phyloP scores from a whole-genome alignment of 2,888 invertebrate species.

The Automeris io region DNA sequence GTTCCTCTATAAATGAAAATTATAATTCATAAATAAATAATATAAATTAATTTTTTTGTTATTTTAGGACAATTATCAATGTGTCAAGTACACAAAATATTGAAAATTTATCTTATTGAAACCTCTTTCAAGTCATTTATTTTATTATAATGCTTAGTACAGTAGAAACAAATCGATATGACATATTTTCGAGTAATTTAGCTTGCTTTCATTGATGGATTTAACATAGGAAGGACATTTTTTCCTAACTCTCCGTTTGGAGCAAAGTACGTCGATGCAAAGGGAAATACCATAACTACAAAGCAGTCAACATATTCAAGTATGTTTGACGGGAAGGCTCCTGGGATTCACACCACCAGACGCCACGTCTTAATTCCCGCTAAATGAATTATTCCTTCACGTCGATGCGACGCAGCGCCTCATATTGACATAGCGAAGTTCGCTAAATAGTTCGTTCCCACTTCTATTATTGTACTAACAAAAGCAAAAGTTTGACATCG shows the following conservation, averaged over 20 bases:
- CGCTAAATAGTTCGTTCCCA: conserved; percentile 72
- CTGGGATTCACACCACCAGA: conserved; percentile 36
- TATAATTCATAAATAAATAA: no score
- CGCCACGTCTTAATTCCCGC: conserved; percentile 52
- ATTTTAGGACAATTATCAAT: no score
- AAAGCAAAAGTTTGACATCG: conserved; percentile 55
- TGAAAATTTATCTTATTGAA: no score
- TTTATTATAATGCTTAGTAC: no score
- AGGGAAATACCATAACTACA: conserved; percentile 4
- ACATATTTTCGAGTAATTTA: no score
- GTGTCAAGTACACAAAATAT: no score
- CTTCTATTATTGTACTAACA: conserved; percentile 67
- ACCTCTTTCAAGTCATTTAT: no score
- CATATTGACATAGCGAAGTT: conserved; percentile 70
- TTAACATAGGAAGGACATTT: no score
- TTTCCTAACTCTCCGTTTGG: no score
- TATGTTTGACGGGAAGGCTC: conserved; percentile 28
- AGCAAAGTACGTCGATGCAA: background rate
- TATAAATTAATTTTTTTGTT: no score
- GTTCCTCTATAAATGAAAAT: conserved; percentile 11
- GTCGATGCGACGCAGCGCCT: conserved; percentile 60
- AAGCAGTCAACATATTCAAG: conserved; percentile 34
- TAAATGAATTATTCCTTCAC: conserved; percentile 71
- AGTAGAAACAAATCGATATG: no score
- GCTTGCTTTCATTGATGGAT: no score